These are phyloP conservation scores for Fabriciana adippe DNA, from an alignment of 2,888 invertebrate species.

Conservation along the genomic window DNA sequence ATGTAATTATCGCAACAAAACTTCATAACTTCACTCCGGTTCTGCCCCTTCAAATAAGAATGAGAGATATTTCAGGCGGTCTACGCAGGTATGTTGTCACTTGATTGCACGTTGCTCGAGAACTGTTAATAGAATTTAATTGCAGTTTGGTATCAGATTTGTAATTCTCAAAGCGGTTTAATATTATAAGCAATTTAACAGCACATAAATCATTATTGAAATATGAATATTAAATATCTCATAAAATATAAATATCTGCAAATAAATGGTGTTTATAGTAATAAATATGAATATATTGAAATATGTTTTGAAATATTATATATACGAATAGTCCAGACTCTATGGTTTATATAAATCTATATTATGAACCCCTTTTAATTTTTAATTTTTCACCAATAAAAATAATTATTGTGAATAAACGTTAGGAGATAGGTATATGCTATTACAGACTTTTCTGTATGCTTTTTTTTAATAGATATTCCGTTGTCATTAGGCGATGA, in stretches of 20 bases:
- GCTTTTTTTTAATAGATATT: no score
- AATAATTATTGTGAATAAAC: no score
- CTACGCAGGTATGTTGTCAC: constrained; percentile 55
- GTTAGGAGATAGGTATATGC: no score
- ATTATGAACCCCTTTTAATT: background rate
- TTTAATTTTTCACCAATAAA: no score
- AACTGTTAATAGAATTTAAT: constrained; percentile 78
- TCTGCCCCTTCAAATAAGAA: constrained; percentile 65
- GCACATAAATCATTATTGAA: constrained; percentile 37
- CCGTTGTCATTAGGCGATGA: no score
- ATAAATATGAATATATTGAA: constrained; percentile 15
- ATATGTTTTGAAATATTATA: constrained; percentile 16
- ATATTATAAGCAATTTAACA: constrained; percentile 40
- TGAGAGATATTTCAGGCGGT: constrained; percentile 72
- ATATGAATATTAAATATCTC: constrained; percentile 45
- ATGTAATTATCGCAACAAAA: constrained; percentile 72
- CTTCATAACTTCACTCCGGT: constrained; percentile 63
- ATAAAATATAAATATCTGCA: constrained; percentile 30
- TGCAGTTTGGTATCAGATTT: constrained; percentile 53
- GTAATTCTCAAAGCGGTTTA: constrained; percentile 35
- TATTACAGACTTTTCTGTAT: no score
- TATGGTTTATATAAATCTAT: background rate
- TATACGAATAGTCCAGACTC: constrained; percentile 4
- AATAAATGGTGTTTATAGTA: constrained; percentile 22
- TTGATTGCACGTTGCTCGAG: constrained; percentile 70